phyloP scores from a whole-genome alignment of 2,888 invertebrate genomes.

The Endotricha flammealis region DNA sequence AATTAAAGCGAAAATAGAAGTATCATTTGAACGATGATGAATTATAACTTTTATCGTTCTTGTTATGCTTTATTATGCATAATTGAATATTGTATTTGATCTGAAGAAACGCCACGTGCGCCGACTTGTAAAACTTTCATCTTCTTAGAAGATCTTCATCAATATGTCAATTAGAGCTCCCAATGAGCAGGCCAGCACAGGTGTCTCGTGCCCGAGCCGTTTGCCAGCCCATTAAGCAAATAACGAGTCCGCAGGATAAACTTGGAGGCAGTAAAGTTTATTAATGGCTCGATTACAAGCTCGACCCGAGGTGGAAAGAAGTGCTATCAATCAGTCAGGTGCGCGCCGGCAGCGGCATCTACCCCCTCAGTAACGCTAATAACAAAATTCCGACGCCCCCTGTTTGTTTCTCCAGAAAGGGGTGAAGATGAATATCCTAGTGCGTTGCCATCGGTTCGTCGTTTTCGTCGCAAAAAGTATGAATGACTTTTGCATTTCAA shows the following conservation, averaged over 20 bases:
- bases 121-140: constrained; percentile 20
- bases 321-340: constrained; percentile 78
- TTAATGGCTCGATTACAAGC: constrained; percentile 79
- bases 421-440: constrained; percentile 72
- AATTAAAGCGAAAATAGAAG: no score
- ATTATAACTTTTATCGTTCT: constrained; percentile 2
- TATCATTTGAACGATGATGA: no score
- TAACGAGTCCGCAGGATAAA: constrained; percentile 74
- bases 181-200: constrained; percentile 54
- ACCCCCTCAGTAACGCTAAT: constrained; percentile 73
- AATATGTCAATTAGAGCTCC: constrained; percentile 60
- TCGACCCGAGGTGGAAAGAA: constrained; percentile 78
- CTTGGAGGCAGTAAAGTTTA: constrained; percentile 76
- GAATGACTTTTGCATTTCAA: constrained; percentile 21
- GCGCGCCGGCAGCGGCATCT: constrained; percentile 65
- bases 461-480: constrained; percentile 38
- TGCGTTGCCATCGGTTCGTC: constrained; percentile 45
- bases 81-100: no score
- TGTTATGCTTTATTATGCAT: no score
- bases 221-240: constrained; percentile 75
- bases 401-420: constrained; percentile 71
- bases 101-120: no score
- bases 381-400: constrained; percentile 74
- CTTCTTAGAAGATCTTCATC: constrained; percentile 41
- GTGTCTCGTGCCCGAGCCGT: constrained; percentile 58